Percentiles rank a stretch among this genome's conserved stretches.
phyloP scores from a whole-genome alignment of 2,113 vertebrate genomes.

The Protomyctophum bolini region DNA sequence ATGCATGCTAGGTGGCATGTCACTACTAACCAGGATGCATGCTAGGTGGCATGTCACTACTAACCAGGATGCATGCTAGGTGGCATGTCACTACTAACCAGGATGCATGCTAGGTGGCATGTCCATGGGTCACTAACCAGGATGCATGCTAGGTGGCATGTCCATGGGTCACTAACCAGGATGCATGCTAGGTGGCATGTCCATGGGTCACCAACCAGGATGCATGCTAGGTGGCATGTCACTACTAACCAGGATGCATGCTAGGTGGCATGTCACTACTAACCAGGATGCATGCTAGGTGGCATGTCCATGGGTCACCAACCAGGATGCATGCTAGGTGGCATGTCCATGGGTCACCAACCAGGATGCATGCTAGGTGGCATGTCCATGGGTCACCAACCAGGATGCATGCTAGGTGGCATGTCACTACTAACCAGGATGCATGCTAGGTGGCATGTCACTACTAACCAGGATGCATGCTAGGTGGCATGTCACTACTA shows the following conservation, averaged over 20 bases:
- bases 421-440: no score
- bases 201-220: no score
- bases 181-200: constrained; percentile 90
- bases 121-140: no score
- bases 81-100: no score
- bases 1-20: constrained; percentile 90
- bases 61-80: constrained; percentile 90
- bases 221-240: constrained; percentile 92
- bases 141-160: constrained; percentile 89
- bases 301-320: constrained; percentile 92
- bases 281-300: constrained; percentile 90
- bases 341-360: constrained; percentile 93
- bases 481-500: constrained; percentile 90
- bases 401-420: constrained; percentile 88
- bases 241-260: no score
- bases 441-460: constrained; percentile 91
- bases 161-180: no score
- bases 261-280: constrained; percentile 90
- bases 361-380: constrained; percentile 89
- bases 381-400: constrained; percentile 93
- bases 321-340: constrained; percentile 89
- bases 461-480: no score
- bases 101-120: constrained; percentile 90
- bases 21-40: no score
- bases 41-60: constrained; percentile 89